These are phyloP conservation scores for Pimephales promelas DNA, from an alignment of 2,113 vertebrate species.

Conservation along the genomic window DNA sequence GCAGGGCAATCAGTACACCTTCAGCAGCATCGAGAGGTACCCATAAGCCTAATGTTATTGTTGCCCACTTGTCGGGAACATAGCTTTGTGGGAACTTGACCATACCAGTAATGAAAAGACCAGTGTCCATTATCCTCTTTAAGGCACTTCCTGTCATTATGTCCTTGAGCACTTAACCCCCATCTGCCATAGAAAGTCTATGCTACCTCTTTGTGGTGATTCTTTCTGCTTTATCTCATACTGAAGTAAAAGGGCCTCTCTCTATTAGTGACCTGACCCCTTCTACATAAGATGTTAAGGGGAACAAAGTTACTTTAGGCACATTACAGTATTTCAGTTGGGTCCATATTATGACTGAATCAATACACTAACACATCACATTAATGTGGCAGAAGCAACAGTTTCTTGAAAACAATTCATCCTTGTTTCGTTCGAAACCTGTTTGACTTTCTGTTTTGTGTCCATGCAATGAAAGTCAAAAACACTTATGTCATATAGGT, in stretches of 20 bases:
- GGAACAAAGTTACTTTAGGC: neutral
- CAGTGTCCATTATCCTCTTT: neutral
- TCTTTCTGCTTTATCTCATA: neutral
- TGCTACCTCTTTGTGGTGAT: constrained; percentile 7
- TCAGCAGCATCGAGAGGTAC: constrained; percentile 98
- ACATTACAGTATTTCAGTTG: neutral
- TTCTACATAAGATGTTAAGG: constrained; percentile 7
- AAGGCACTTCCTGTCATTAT: constrained; percentile 8
- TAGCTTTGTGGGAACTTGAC: constrained; percentile 3
- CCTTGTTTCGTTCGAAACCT: neutral
- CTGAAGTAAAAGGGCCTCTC: neutral
- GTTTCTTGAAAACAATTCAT: neutral
- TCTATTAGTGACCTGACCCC: constrained; percentile 41
- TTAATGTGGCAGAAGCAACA: neutral
- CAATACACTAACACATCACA: neutral
- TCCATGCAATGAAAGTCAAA: neutral
- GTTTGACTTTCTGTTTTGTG: neutral
- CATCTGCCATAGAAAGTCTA: neutral
- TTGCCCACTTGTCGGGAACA: neutral
- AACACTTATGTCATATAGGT: too few relatives aligned
- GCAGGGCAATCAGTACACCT: constrained; percentile 94
- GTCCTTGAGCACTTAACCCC: constrained; percentile 24
- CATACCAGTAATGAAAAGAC: constrained; percentile 12
- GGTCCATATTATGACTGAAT: neutral
- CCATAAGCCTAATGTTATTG: neutral